Base-by-base conservation (phyloP, 2,888 invertebrate species). In the Xanthia icteritia region DNA sequence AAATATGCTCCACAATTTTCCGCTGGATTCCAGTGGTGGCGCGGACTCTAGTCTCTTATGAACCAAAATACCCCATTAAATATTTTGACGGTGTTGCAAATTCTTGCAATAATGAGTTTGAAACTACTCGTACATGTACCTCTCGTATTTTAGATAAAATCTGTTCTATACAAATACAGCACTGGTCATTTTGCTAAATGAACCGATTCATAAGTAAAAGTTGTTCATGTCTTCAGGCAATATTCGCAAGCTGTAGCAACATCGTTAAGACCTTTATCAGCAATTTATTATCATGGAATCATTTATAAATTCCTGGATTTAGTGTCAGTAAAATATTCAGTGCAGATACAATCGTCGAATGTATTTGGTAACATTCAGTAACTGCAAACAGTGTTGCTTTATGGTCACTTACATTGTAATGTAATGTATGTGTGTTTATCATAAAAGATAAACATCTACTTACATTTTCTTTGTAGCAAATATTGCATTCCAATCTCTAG, bases 171-270 rank as follows among this genome's bases (percentile, higher is more conserved):
- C 11, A 51, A 82, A 71, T 20, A 36, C 5, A 67, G 67, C 15
- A 58, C 31, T 54, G 60, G n/a, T 69, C 51, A 69, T 83, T 58
- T 48, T 36, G 15, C 56, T 20, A 31, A 72, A 68, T 45, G n/a
- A 42, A 51, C 68, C 17, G 6, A 79, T 76, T 68, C 45, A 72
- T 36, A 65, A 72, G 68, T 65, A 68, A 79, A 83, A 80, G 84
- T 76, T 67, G 66, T 83, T 80, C 63, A 60, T 80, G 80, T 60
- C 81, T 84, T 72, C 66, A 75, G 79, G 82, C 69, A 67, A 73
- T 75, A 64, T 65, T 64, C 20, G 61, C 67, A 68, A 73, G 51
- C 23, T 58, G 23, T 20, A 48, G 64, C 61, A 51, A 70, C n/a
- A 20, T 82, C 54, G 54, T 71, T 66, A 54, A 76, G 80, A 69